These are phyloP conservation scores for Epinephelus lanceolatus DNA, from an alignment of 2,113 vertebrate genomes.

Conservation along the genomic window DNA sequence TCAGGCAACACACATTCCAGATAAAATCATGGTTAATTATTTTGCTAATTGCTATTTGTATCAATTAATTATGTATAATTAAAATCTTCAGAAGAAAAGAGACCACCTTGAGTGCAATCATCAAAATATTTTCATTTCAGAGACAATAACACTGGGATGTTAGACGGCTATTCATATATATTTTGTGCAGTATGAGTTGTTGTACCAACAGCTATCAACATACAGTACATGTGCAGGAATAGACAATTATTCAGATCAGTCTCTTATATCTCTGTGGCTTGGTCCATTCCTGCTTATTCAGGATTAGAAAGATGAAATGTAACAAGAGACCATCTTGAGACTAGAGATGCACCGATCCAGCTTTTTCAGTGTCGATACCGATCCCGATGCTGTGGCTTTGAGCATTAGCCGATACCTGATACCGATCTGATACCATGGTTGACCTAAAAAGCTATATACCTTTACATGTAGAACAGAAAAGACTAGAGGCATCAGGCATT, in stretches of 20 bases:
- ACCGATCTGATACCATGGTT: too few species aligned
- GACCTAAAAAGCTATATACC: too few species aligned
- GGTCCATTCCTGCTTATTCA: not conserved
- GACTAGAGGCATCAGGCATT: too few species aligned
- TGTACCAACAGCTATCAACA: not conserved
- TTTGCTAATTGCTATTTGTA: not conserved
- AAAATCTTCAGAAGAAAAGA: not conserved
- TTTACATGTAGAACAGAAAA: too few species aligned
- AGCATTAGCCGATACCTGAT: too few species aligned
- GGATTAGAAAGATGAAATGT: not conserved
- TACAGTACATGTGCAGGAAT: not conserved
- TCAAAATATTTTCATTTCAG: not conserved
- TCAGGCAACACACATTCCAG: not conserved
- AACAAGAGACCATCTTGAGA: too few species aligned
- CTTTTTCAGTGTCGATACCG: too few species aligned
- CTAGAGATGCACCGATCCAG: too few species aligned
- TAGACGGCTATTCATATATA: not conserved
- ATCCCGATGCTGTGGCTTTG: too few species aligned
- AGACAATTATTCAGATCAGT: not conserved
- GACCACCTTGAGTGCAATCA: not conserved
- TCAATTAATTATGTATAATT: slow-evolving; percentile 1
- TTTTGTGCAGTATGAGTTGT: not conserved
- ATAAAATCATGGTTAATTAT: not conserved
- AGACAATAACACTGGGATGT: not conserved
- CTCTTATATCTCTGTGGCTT: not conserved